Evolutionary conservation across 2,888 invertebrate species (phyloP).

Genomic region (Automeris io): DNA sequence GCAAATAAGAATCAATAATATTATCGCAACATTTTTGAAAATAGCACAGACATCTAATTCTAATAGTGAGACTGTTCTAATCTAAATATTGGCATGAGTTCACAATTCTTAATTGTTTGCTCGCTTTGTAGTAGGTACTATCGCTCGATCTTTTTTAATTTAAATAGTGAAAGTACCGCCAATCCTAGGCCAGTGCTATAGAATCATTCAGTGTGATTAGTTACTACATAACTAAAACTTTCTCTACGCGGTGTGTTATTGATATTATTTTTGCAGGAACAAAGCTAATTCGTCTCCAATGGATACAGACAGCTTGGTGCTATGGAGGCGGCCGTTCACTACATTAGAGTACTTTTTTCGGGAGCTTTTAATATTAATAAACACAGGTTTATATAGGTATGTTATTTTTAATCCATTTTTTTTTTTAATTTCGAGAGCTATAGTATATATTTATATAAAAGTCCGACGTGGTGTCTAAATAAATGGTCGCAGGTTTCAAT

Average conservation of each 20-base stretch:
- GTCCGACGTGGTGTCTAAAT: no score
- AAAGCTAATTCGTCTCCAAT: conserved; percentile 38
- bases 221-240: conserved; percentile 1
- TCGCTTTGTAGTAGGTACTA: not conserved
- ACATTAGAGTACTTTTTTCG: conserved; percentile 88
- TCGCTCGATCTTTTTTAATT: conserved; percentile 2
- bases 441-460: no score
- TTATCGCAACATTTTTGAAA: no score
- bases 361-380: conserved; percentile 82
- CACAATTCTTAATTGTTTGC: not conserved
- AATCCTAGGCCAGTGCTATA: not conserved
- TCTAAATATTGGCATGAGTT: conserved; percentile 2
- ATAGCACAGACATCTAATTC: not conserved
- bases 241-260: not conserved
- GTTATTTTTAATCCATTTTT: no score
- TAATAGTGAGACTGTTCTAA: not conserved
- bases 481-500: no score
- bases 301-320: conserved; percentile 81
- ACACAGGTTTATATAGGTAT: conserved; percentile 63
- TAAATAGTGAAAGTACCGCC: conserved; percentile 1
- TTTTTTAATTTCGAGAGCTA: no score
- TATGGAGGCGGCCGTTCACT: conserved; percentile 88
- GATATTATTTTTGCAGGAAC: conserved; percentile 33
- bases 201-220: conserved; percentile 2
- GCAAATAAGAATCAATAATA: no score